A percentile compares a stretch with the other conserved stretches of the same genome.
These are phyloP conservation scores for Hirundo rustica DNA, from an alignment of 2,797 vertebrate species.

Conservation along the genomic window DNA sequence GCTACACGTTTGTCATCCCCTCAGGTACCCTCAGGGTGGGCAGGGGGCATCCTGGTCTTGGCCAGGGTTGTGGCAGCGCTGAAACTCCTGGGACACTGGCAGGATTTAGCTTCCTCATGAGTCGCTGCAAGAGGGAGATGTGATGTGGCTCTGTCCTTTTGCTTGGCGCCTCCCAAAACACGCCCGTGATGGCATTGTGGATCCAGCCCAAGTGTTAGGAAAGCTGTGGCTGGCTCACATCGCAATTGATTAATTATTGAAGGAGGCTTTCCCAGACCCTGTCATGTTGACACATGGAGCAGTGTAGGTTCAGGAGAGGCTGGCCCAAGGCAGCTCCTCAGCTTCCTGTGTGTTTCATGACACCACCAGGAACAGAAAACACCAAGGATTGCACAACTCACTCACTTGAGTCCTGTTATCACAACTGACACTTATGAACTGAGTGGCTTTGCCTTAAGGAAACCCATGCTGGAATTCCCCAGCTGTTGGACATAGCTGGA, in stretches of 20 bases:
- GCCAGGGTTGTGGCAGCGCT: neutral
- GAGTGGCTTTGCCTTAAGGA: neutral
- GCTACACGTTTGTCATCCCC: constrained; percentile 97
- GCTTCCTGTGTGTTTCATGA: neutral
- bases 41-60: neutral
- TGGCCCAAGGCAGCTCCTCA: neutral
- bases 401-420: neutral
- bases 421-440: neutral
- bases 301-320: neutral
- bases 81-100: neutral
- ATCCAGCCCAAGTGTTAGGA: neutral
- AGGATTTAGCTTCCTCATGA: neutral
- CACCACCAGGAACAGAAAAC: neutral
- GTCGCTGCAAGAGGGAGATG: neutral
- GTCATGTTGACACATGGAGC: neutral
- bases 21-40: constrained; percentile 80
- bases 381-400: neutral
- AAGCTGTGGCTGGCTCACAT: neutral
- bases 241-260: neutral
- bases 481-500: neutral
- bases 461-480: neutral
- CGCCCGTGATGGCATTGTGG: neutral
- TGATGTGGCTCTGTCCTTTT: neutral
- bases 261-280: neutral
- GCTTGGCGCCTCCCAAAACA: neutral